Conservation (phyloP, 2,797 vertebrate genomes). For the Acrocephalus scirpaceus region DNA sequence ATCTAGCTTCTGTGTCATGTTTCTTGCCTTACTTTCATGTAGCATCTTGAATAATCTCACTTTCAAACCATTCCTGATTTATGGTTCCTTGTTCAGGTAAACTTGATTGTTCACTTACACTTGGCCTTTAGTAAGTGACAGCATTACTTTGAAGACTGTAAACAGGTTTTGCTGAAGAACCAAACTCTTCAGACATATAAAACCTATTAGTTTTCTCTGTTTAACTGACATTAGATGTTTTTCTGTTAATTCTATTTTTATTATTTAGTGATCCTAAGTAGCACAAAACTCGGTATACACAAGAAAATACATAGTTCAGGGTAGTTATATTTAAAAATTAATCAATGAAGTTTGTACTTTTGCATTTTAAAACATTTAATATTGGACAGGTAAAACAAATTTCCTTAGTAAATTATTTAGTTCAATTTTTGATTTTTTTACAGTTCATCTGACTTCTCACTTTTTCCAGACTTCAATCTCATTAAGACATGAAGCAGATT, state of each 20-base stretch:
- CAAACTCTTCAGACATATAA: constrained; percentile 40
- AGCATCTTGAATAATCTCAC: constrained; percentile 58
- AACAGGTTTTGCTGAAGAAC: constrained; percentile 62
- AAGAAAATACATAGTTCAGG: neutral
- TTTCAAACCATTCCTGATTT: constrained; percentile 55
- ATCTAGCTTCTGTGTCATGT: constrained; percentile 43
- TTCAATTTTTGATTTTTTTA: neutral
- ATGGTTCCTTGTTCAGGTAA: constrained; percentile 44
- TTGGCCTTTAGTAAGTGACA: constrained; percentile 38
- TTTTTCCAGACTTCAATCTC: neutral
- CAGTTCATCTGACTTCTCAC: neutral
- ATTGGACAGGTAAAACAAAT: neutral
- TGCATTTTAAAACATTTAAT: neutral
- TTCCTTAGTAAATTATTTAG: neutral
- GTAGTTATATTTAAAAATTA: neutral
- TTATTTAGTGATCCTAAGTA: neutral
- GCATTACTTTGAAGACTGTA: constrained; percentile 55
- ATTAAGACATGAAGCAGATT: neutral
- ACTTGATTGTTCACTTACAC: constrained; percentile 43
- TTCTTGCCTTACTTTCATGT: constrained; percentile 46
- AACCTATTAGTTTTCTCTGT: neutral
- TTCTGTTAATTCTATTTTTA: neutral
- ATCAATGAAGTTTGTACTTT: neutral
- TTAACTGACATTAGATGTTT: neutral
- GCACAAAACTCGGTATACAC: neutral